Evolutionary conservation across 2,888 invertebrate genomes (phyloP).

Genomic region (Cyaniris semiargus): DNA sequence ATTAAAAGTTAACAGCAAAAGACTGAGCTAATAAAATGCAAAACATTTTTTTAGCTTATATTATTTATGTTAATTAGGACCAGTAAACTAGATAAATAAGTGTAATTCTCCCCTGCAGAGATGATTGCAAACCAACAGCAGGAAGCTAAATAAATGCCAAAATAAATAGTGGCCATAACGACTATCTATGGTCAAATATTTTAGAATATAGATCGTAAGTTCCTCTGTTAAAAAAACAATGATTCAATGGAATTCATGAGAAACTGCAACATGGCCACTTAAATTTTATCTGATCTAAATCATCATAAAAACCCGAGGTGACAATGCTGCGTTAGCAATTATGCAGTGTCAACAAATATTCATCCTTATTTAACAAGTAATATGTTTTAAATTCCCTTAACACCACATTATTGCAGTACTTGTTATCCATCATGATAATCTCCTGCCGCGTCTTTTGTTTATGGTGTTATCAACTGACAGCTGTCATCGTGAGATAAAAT

Average conservation of each 20-base stretch:
- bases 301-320: not conserved
- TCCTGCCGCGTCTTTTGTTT: slow-evolving; percentile 52
- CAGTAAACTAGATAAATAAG: not conserved
- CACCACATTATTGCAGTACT: slow-evolving; percentile 38
- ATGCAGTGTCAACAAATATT: not conserved
- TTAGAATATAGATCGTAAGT: not conserved
- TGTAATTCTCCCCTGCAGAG: not conserved
- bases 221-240: not conserved
- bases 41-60: too few relatives aligned
- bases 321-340: slow-evolving; percentile 24
- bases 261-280: slow-evolving; percentile 14
- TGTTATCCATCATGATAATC: slow-evolving; percentile 47
- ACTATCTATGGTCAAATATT: not conserved
- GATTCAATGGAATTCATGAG: not conserved
- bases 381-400: not conserved
- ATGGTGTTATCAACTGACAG: slow-evolving; percentile 57
- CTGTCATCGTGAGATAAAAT: slow-evolving; percentile 50
- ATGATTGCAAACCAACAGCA: not conserved
- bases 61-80: not conserved
- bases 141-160: not conserved
- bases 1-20: too few relatives aligned
- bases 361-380: not conserved
- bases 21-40: too few relatives aligned
- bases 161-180: not conserved
- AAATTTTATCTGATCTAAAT: slow-evolving; percentile 5